Evolutionary conservation across 2,888 invertebrate genomes (phyloP).

Genomic region (Elegia similella): DNA sequence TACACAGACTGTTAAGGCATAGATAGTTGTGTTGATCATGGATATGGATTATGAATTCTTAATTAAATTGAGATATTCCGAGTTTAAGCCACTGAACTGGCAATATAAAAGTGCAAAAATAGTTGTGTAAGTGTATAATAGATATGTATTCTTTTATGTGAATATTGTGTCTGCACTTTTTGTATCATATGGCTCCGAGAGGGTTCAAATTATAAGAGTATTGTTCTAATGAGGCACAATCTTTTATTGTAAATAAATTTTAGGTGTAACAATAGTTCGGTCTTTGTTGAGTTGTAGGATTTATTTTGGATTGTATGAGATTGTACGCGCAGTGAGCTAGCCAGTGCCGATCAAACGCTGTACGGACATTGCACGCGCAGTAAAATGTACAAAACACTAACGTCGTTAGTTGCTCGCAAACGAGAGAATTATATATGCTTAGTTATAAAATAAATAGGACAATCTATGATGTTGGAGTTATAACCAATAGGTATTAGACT

Average conservation of each 20-base stretch:
- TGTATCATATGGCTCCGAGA: slow-evolving; percentile 68
- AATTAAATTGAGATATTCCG: slow-evolving; percentile 79
- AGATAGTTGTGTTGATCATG: slow-evolving; percentile 60
- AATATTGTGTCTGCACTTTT: slow-evolving; percentile 76
- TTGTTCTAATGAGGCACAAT: slow-evolving; percentile 74
- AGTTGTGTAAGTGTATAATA: slow-evolving; percentile 73
- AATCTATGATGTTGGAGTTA: slow-evolving; percentile 56
- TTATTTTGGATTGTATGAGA: slow-evolving; percentile 34
- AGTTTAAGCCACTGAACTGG: slow-evolving; percentile 77
- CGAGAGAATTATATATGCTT: slow-evolving; percentile 58
- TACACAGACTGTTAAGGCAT: slow-evolving; percentile 51
- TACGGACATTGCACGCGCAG: slow-evolving; percentile 26
- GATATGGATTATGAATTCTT: slow-evolving; percentile 74
- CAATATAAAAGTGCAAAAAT: slow-evolving; percentile 79
- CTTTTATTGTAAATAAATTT: slow-evolving; percentile 75
- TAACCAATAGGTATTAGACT: slow-evolving; percentile 37
- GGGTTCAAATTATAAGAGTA: slow-evolving; percentile 65
- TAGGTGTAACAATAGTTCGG: slow-evolving; percentile 64
- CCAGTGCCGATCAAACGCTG: slow-evolving; percentile 35
- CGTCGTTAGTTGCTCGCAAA: slow-evolving; percentile 45
- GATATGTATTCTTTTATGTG: slow-evolving; percentile 72
- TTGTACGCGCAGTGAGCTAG: slow-evolving; percentile 31
- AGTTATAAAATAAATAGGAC: slow-evolving; percentile 55
- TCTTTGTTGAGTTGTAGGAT: slow-evolving; percentile 51
- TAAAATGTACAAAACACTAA: slow-evolving; percentile 54